Conservation (phyloP, 2,797 vertebrate genomes). For the Carcharodon carcharias region DNA sequence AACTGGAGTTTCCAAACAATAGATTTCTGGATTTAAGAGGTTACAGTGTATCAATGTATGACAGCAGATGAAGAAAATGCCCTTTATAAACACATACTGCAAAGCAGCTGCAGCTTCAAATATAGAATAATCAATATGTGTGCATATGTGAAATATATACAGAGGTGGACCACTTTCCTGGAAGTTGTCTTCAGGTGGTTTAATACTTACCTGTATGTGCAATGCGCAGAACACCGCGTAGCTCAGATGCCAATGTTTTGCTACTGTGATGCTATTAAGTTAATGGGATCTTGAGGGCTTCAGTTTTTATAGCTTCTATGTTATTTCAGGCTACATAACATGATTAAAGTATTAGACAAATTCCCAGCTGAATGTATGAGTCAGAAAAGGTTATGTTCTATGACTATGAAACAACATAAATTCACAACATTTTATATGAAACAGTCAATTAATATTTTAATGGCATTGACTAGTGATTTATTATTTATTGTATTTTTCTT, state of each 20-base stretch:
- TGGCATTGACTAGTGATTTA: background rate
- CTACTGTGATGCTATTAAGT: background rate
- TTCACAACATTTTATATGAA: background rate
- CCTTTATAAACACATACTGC: background rate
- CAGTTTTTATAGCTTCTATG: background rate
- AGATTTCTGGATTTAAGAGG: no score
- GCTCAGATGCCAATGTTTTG: background rate
- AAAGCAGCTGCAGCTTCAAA: background rate
- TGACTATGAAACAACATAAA: background rate
- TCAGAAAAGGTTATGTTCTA: background rate
- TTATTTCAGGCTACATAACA: background rate
- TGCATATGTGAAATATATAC: background rate
- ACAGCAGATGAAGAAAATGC: background rate
- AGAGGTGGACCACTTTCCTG: background rate
- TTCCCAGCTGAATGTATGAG: background rate
- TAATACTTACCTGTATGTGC: background rate
- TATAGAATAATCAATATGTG: background rate
- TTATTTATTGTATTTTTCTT: background rate
- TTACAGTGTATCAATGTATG: no score
- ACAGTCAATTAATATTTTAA: background rate
- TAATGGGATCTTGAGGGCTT: background rate
- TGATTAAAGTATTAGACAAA: background rate
- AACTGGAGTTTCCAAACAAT: no score
- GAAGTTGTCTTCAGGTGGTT: background rate
- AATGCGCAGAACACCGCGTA: background rate